Conservation (phyloP, 1,140 invertebrate genomes). For the Papilio polyxenes region DNA sequence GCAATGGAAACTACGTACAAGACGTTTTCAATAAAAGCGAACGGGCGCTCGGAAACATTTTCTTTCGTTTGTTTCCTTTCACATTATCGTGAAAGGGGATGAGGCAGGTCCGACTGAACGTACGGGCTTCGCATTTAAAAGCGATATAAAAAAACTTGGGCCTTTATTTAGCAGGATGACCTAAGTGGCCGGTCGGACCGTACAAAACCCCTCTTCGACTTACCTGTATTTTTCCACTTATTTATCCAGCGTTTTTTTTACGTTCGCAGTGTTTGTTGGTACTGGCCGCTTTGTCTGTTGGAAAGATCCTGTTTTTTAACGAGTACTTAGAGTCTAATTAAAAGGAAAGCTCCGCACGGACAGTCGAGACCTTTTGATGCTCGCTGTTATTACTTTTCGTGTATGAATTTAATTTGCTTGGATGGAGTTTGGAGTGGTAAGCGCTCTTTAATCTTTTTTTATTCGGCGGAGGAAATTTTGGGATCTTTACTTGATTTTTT, state of each 20-base stretch:
- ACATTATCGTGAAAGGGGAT: constrained; percentile 75
- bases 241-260: constrained; percentile 78
- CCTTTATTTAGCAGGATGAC: constrained; percentile 80
- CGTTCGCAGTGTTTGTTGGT: constrained; percentile 76
- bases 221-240: constrained; percentile 81
- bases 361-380: constrained; percentile 79
- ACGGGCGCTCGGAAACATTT: constrained; percentile 76
- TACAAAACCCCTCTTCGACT: constrained; percentile 79
- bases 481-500: constrained; percentile 45
- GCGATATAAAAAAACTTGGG: constrained; percentile 78
- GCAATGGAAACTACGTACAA: constrained; percentile 77
- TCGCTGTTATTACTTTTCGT: constrained; percentile 75
- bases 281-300: constrained; percentile 74
- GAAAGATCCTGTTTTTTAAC: constrained; percentile 80
- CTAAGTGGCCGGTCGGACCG: constrained; percentile 78
- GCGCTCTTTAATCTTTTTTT: constrained; percentile 62
- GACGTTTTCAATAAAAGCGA: constrained; percentile 74
- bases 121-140: constrained; percentile 78
- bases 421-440: constrained; percentile 73
- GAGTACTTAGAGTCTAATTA: constrained; percentile 81
- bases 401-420: constrained; percentile 78
- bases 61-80: constrained; percentile 80
- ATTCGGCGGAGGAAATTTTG: constrained; percentile 55
- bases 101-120: constrained; percentile 67
- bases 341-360: constrained; percentile 78